Base-by-base conservation (phyloP, 2,797 vertebrate species). In the Anniella stebbinsi region DNA sequence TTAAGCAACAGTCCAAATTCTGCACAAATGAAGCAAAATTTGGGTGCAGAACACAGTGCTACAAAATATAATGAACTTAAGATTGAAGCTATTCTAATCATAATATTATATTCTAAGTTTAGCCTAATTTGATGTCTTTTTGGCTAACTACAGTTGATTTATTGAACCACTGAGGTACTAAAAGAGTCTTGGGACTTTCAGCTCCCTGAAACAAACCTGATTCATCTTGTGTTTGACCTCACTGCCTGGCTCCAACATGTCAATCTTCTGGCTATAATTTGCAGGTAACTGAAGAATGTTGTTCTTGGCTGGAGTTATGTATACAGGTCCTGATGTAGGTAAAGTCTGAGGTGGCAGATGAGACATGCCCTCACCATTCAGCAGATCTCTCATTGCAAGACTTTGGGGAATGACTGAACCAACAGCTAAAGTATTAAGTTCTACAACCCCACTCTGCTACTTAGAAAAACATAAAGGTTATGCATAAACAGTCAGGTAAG, bases 131-230 rank as follows among this genome's bases (percentile, higher is more conserved):
- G 54, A 21, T 80, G 11, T 36, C 87, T 90, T 90, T 41, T 67
- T 72, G 94, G 70, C 67, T 92, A 90, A 89, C 89, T 84, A 90
- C n/a, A 73, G 80, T 90, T 90, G 89, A 82, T 30, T 88, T 91
- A 88, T 88, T 72, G 66, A 69, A 84, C 73, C 21, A 69, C 41
- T 76, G 66, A 75, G 90, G 90, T 73, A 88, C 90, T 91, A 76
- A 38, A 4, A 93, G 48, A 93, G 41, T 84, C 84, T 85, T 92
- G 90, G 48, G 57, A 80, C 87, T 96, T 70, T 94, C 90, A 91
- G 66, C 93, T 96, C 93, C 93, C 93, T 94, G 85, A 89, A 92
- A 97, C 96, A 96, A 97, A 97, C 93, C 94, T 96, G 90, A 91
- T 93, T 92, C 91, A 91, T 96, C 91, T 96, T 94, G 92, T 93